Evolutionary conservation across 2,888 invertebrate genomes (phyloP).

Genomic region (Microchrysa polita): DNA sequence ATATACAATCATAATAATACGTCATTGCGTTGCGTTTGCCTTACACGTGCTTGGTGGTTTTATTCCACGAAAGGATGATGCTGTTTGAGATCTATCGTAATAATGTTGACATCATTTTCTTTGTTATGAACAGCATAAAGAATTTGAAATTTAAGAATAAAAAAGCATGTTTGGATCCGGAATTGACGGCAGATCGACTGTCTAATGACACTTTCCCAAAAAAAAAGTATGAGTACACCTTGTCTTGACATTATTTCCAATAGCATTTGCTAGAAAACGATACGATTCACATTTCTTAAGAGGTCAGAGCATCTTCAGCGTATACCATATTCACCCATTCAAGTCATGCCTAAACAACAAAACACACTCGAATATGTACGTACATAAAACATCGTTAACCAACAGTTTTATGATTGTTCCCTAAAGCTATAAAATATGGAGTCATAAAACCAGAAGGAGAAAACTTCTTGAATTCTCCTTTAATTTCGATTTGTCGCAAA

Average conservation of each 20-base stretch:
- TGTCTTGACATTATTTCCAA: too few relatives aligned
- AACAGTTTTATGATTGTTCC: conserved; percentile 33
- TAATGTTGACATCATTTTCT: too few relatives aligned
- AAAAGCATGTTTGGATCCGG: too few relatives aligned
- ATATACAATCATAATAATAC: conserved; percentile 27
- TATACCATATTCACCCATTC: neutral
- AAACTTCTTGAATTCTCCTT: conserved; percentile 22
- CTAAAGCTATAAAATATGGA: conserved; percentile 22
- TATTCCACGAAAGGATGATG: neutral
- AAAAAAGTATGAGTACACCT: neutral
- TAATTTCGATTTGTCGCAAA: conserved; percentile 37
- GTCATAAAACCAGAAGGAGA: conserved; percentile 32
- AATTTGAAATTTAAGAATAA: too few relatives aligned
- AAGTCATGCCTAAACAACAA: neutral
- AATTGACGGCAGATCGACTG: too few relatives aligned
- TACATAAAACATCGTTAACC: neutral
- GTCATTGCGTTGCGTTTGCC: conserved; percentile 6
- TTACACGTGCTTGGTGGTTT: conserved; percentile 29
- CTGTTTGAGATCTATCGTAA: too few relatives aligned
- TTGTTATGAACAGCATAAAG: too few relatives aligned
- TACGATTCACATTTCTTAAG: neutral
- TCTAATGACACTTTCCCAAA: neutral
- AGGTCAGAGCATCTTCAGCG: neutral
- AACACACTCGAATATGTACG: neutral
- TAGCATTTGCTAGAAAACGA: too few relatives aligned